Conservation (phyloP, 2,888 invertebrate genomes). For the Fragum sueziense region DNA sequence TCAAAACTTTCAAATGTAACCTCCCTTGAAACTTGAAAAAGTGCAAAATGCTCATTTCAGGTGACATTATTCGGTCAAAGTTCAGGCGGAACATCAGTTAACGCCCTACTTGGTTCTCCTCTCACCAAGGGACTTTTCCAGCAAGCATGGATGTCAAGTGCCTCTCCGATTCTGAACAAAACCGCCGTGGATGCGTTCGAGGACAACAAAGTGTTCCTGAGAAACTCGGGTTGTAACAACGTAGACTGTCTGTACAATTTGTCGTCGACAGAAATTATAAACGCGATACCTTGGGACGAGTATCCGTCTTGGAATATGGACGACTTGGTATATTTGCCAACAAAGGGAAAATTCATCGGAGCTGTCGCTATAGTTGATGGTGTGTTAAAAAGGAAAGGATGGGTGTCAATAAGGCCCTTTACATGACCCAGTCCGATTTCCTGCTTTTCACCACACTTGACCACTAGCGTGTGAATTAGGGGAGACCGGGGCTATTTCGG, state of each 20-base stretch:
- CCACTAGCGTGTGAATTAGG: background rate
- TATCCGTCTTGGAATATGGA: conserved; percentile 58
- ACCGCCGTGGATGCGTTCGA: conserved; percentile 64
- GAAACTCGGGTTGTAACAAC: conserved; percentile 49
- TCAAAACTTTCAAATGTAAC: too few species aligned
- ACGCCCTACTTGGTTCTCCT: conserved; percentile 87
- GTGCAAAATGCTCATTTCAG: too few species aligned
- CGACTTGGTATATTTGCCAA: conserved; percentile 41
- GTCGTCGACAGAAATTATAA: conserved; percentile 31
- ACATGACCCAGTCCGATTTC: background rate
- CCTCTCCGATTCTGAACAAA: conserved; percentile 70
- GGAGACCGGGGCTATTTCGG: too few species aligned
- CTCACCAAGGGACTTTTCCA: conserved; percentile 86
- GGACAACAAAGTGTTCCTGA: conserved; percentile 68
- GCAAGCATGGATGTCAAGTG: conserved; percentile 83
- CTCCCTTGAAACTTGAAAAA: too few species aligned
- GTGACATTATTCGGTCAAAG: conserved; percentile 93
- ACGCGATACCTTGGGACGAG: conserved; percentile 50
- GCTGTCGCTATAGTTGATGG: conserved; percentile 56
- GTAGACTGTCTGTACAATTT: conserved; percentile 48
- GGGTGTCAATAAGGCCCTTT: too few species aligned
- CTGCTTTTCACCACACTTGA: background rate
- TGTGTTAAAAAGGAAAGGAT: conserved; percentile 27
- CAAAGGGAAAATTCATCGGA: conserved; percentile 40
- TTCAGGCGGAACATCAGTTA: conserved; percentile 93